Conservation (phyloP, 2,113 vertebrate genomes). For the Eulemur macaco region DNA sequence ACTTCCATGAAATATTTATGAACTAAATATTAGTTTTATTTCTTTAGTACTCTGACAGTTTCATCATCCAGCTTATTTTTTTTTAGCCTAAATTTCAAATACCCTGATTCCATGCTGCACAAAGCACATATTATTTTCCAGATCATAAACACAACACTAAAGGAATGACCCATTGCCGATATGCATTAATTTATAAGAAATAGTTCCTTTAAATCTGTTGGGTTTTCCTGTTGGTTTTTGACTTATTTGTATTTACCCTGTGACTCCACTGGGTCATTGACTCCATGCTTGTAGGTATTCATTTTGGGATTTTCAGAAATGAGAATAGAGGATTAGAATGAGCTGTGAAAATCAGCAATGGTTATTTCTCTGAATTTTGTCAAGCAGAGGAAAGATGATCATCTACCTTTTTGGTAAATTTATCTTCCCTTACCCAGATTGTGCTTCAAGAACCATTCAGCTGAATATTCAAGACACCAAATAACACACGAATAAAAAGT, state of each 20-base stretch:
- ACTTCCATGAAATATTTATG: background rate
- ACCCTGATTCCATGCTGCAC: background rate
- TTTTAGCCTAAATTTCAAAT: conserved; percentile 19
- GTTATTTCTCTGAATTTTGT: background rate
- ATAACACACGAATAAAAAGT: conserved; percentile 36
- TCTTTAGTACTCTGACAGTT: background rate
- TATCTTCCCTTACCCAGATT: background rate
- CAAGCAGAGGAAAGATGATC: background rate
- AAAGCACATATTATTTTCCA: background rate
- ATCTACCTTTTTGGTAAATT: background rate
- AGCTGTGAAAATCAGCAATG: background rate
- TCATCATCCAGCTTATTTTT: background rate
- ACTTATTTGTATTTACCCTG: background rate
- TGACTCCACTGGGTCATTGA: background rate
- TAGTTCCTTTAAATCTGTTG: background rate
- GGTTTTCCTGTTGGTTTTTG: background rate
- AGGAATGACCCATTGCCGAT: background rate
- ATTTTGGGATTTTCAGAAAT: background rate
- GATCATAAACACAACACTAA: background rate
- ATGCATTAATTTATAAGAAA: background rate
- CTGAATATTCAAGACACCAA: conserved; percentile 41
- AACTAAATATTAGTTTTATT: background rate
- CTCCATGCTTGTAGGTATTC: background rate
- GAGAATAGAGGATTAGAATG: background rate
- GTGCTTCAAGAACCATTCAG: background rate